Conservation (phyloP, 2,888 invertebrate genomes). For the Athalia cordata region DNA sequence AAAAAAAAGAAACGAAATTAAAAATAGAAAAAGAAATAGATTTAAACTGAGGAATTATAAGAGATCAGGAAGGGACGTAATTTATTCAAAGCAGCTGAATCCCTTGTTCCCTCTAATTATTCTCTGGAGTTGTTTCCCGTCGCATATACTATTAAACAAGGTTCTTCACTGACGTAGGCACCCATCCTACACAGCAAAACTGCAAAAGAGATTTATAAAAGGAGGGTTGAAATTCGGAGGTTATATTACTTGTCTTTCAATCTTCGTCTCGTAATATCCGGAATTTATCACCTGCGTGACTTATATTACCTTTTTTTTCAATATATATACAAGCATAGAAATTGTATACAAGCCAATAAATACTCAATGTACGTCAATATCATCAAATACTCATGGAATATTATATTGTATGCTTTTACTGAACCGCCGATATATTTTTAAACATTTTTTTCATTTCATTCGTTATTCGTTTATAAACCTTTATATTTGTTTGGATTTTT, state of each 20-base stretch:
- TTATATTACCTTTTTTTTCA: background rate
- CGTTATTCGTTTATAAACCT: no score
- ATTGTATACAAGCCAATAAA: conserved; percentile 5
- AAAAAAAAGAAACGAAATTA: background rate
- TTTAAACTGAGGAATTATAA: background rate
- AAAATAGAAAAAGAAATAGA: background rate
- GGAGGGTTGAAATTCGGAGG: background rate
- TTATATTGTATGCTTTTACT: no score
- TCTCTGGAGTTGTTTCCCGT: background rate
- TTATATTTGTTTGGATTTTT: no score
- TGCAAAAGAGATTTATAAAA: background rate
- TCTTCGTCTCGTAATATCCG: background rate
- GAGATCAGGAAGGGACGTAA: background rate
- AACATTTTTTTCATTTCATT: no score
- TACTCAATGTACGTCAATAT: background rate
- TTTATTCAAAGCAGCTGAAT: conserved; percentile 48
- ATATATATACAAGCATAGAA: no score
- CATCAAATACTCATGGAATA: no score
- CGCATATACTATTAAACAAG: conserved; percentile 12
- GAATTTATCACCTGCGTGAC: conserved; percentile 9
- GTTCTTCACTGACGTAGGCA: conserved; percentile 6
- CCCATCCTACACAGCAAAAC: background rate
- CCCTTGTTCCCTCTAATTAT: conserved; percentile 41
- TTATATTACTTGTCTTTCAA: conserved; percentile 23
- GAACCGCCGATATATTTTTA: no score